phyloP scores from a whole-genome alignment of 2,797 vertebrate species.

The Enoplosus armatus region DNA sequence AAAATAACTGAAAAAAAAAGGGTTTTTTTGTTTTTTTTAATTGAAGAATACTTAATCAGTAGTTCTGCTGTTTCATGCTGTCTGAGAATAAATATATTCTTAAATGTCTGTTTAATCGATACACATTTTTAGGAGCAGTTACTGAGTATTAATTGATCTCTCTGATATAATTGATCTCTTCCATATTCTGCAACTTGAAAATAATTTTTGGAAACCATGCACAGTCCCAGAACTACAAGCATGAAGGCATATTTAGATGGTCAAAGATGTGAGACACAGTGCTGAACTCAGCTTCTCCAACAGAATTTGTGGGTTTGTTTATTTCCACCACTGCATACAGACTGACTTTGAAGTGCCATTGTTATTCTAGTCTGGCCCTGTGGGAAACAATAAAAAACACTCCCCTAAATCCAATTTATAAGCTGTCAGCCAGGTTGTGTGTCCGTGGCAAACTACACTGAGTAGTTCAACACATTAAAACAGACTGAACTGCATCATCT shows the following conservation, averaged over 20 bases:
- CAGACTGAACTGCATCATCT: conserved; percentile 72
- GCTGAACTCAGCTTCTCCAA: conserved; percentile 62
- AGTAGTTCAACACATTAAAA: conserved; percentile 77
- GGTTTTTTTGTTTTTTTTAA: not conserved
- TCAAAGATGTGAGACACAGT: conserved; percentile 56
- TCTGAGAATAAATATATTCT: not conserved
- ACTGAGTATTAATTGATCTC: not conserved
- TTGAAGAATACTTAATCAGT: not conserved
- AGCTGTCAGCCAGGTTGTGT: conserved; percentile 80
- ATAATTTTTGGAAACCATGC: conserved; percentile 21
- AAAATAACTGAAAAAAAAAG: not conserved
- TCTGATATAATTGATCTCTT: too few species aligned
- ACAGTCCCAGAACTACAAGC: conserved; percentile 21
- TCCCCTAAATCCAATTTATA: conserved; percentile 85
- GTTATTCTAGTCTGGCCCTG: conserved; percentile 80
- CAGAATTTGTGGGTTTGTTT: conserved; percentile 77
- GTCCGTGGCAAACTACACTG: conserved; percentile 74
- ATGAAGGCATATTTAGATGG: conserved; percentile 38
- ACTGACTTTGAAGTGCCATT: conserved; percentile 82
- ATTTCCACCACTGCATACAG: conserved; percentile 74
- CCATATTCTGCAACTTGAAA: conserved; percentile 6
- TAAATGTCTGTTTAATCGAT: not conserved
- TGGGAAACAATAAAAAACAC: conserved; percentile 82
- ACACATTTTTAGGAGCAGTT: not conserved
- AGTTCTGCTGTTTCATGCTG: not conserved